Conservation (phyloP, 2,888 invertebrate species). For the Elaeidobius kamerunicus region DNA sequence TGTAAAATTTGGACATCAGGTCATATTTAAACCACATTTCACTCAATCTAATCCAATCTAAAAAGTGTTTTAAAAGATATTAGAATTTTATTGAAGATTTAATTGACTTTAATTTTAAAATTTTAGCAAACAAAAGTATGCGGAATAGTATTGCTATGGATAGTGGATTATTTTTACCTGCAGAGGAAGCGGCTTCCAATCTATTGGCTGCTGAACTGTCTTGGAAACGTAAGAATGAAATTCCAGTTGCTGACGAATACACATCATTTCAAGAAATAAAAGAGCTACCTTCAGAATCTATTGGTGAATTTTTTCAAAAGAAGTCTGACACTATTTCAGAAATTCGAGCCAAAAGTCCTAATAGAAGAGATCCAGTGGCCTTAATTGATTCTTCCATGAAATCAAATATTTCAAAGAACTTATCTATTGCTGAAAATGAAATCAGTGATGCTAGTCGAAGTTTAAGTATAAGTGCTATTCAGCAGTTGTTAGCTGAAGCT, state of each 20-base stretch:
- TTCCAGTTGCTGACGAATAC: constrained; percentile 34
- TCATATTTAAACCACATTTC: no score
- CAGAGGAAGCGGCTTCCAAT: constrained; percentile 47
- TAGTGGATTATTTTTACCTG: constrained; percentile 40
- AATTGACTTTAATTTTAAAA: no score
- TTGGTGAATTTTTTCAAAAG: constrained; percentile 51
- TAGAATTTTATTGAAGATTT: no score
- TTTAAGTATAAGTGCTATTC: constrained; percentile 37
- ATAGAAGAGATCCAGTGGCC: constrained; percentile 39
- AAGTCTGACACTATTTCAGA: constrained; percentile 48
- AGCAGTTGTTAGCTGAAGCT: constrained; percentile 31
- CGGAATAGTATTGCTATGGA: not conserved
- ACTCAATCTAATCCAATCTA: no score
- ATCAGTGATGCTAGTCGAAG: constrained; percentile 26
- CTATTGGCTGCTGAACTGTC: constrained; percentile 49
- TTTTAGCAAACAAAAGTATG: not conserved
- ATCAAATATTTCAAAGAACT: constrained; percentile 2
- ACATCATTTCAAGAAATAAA: constrained; percentile 19
- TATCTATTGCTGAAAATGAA: constrained; percentile 9
- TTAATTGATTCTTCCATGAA: constrained; percentile 36
- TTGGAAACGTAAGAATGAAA: constrained; percentile 45
- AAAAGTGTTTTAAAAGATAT: no score
- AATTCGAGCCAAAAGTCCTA: constrained; percentile 37
- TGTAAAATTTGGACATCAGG: no score
- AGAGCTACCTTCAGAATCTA: constrained; percentile 39